Conservation (phyloP, 2,113 vertebrate genomes). For the Bos javanicus region DNA sequence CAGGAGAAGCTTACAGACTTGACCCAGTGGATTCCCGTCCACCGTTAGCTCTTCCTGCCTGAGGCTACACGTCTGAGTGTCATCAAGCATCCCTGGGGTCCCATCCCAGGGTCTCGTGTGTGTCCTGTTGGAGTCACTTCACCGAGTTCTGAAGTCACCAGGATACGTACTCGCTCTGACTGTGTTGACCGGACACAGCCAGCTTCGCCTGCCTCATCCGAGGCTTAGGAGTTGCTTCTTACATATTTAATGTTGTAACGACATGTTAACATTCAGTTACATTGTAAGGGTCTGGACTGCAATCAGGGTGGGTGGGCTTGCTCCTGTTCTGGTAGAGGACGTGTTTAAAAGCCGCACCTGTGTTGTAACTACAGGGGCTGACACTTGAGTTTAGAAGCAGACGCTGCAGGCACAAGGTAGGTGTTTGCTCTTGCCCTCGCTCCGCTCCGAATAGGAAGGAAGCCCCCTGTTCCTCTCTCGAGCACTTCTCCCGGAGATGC, state of each 20-base stretch:
- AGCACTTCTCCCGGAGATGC: accelerated
- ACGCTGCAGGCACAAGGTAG: neutral
- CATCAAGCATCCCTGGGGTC: neutral
- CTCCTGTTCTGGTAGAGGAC: neutral
- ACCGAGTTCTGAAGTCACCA: too few species aligned
- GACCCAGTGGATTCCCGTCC: neutral
- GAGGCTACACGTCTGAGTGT: neutral
- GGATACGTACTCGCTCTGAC: neutral
- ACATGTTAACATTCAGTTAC: neutral
- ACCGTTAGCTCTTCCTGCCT: neutral
- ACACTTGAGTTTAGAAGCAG: neutral
- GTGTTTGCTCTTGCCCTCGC: accelerated
- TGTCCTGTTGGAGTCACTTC: neutral
- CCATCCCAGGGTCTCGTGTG: accelerated
- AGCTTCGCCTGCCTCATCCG: neutral
- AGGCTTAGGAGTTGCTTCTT: neutral
- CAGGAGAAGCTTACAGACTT: neutral
- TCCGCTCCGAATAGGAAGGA: accelerated
- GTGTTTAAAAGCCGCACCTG: neutral
- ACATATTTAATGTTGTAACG: neutral
- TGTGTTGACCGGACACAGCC: neutral
- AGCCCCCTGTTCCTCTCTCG: accelerated
- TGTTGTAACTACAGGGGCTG: too few species aligned
- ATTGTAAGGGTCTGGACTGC: neutral
- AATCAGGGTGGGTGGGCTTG: neutral